Base-by-base conservation (phyloP, 2,797 vertebrate genomes). In the Sebastes nivosus region DNA sequence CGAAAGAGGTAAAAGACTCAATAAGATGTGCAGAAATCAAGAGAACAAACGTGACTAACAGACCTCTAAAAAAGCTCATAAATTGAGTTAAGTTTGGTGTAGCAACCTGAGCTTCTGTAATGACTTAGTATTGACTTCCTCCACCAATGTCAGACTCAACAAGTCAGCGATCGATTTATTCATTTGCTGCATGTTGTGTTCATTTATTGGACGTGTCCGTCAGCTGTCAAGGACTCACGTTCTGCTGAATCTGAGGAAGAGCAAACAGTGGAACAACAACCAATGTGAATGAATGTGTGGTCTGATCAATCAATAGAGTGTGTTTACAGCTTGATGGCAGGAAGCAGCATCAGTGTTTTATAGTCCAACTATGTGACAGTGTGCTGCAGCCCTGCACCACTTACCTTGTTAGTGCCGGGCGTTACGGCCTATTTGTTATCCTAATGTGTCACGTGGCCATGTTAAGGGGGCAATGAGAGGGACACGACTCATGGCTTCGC, bases 191-290 rank as follows among this genome's bases (percentile, higher is more conserved):
- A 27, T 46, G 83, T 76, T 79, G 81, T 65, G 80, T 64, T 87
- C 75, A 61, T 66, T 91, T 88, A 91, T 88, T 76, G 88, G 82
- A 86, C 70, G 25, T 9, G 77, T 88, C 86, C 80, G 27, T 87
- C 88, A 79, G 64, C 25, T 73, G 80, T 89, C 77, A 66, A 74
- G 86, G 82, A 86, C 36, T 55, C 63, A 4, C 52, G 16, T 77
- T 58, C 58, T 7, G 1, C 32, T 13, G 75, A 79, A 81, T 80
- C 61, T 8, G 36, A 66, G 72, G 30, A 18, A 72, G 72, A 57
- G 75, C 24, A 67, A 59, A 80, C 54, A 12, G 30, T 8, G 55
- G 5, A 75, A 67, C 71, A 75, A 67, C 73, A 58, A 63, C 25
- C 42, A 2, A 25, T 85, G 73, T 73, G 22, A 72, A 60, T 7